A percentile compares a stretch with the other conserved stretches of the same genome.
Evolutionary conservation across 2,888 invertebrate species (phyloP).

Genomic region (Diabrotica balteata): DNA sequence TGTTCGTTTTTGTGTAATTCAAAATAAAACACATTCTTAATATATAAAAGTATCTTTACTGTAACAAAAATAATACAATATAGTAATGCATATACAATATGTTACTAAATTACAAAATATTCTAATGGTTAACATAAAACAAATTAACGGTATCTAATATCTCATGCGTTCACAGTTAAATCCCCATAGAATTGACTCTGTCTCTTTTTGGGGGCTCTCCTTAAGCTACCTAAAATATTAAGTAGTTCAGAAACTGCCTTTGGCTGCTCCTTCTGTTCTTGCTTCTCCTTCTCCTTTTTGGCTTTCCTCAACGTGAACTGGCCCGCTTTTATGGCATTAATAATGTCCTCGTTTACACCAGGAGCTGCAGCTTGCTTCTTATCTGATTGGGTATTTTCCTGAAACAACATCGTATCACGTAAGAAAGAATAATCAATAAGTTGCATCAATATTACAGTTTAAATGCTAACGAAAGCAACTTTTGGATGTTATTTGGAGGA

Average conservation of each 20-base stretch:
- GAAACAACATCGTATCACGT: background rate
- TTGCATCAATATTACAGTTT: too few species aligned
- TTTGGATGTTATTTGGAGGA: too few species aligned
- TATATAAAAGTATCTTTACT: too few species aligned
- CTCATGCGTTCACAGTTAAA: conserved; percentile 31
- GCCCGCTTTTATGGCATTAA: conserved; percentile 79
- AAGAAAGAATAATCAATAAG: too few species aligned
- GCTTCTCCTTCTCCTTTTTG: conserved; percentile 64
- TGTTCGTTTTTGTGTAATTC: too few species aligned
- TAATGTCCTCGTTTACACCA: conserved; percentile 76
- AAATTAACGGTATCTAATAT: conserved; percentile 7
- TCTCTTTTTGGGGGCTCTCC: conserved; percentile 63
- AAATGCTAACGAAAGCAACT: too few species aligned
- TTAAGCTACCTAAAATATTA: conserved; percentile 70
- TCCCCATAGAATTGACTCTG: conserved; percentile 48
- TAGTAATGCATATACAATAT: conserved; percentile 29
- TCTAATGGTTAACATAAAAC: conserved; percentile 26
- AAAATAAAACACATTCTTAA: too few species aligned
- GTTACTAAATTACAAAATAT: conserved; percentile 20
- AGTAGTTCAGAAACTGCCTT: conserved; percentile 73
- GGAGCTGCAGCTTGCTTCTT: conserved; percentile 53
- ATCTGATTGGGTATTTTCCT: conserved; percentile 32
- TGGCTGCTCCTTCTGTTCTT: conserved; percentile 66
- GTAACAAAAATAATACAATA: conserved; percentile 35
- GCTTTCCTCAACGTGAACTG: conserved; percentile 74